A percentile compares a stretch with the other conserved stretches of the same genome.
Evolutionary conservation across 1,140 invertebrate species (phyloP).

Genomic region (Maconellicoccus hirsutus): DNA sequence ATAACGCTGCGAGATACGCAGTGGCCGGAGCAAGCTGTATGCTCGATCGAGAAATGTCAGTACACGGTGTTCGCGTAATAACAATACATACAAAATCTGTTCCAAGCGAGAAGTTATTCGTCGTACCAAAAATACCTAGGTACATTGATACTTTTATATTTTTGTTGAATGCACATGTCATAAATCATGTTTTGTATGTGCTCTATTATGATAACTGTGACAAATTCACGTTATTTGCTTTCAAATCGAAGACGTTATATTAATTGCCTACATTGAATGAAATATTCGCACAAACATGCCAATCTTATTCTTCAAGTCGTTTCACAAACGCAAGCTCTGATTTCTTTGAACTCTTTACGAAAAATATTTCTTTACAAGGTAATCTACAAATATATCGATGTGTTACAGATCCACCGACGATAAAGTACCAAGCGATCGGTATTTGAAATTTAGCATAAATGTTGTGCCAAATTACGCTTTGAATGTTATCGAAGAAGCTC

Average conservation of each 20-base stretch:
- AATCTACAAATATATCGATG: background rate
- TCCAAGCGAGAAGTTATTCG: constrained; percentile 48
- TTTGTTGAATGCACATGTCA: background rate
- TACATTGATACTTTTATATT: background rate
- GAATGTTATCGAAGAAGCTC: constrained; percentile 28
- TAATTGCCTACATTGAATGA: background rate
- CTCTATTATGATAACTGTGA: background rate
- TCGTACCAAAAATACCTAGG: constrained; percentile 36
- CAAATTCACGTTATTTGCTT: background rate
- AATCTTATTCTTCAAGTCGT: no score
- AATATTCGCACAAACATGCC: no score
- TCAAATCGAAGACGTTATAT: background rate
- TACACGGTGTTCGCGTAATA: constrained; percentile 57
- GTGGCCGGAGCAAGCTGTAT: constrained; percentile 60
- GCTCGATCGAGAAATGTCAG: constrained; percentile 50
- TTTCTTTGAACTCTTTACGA: no score
- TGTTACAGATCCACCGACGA: constrained; percentile 18
- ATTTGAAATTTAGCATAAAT: constrained; percentile 26
- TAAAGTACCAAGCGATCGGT: constrained; percentile 25
- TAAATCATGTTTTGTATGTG: no score
- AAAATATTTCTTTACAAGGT: background rate
- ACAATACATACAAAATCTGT: constrained; percentile 58
- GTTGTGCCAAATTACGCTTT: constrained; percentile 27
- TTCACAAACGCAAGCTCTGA: no score
- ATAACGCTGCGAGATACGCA: constrained; percentile 51